Conservation (phyloP, 2,888 invertebrate genomes). For the Meloe dianella region DNA sequence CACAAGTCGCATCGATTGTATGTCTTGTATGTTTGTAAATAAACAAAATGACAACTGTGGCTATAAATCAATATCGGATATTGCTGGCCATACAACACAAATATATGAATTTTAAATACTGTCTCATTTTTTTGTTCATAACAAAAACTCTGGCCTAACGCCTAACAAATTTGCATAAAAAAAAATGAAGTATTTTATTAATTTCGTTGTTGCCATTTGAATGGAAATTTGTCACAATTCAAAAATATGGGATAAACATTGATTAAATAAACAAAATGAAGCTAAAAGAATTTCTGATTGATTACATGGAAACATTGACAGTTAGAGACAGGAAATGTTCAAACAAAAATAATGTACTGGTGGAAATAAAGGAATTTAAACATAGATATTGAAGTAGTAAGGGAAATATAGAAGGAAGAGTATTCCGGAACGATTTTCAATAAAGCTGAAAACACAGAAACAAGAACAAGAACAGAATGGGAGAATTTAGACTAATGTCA, state of each 20-base stretch:
- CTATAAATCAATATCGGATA: slow-evolving; percentile 4
- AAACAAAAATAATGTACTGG: neutral
- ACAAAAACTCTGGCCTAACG: neutral
- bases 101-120: neutral
- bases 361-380: neutral
- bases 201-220: neutral
- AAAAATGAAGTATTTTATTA: neutral
- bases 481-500: too few relatives aligned
- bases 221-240: neutral
- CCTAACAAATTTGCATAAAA: neutral
- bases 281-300: neutral
- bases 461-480: neutral
- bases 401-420: neutral
- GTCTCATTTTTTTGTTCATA: neutral
- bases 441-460: neutral
- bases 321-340: neutral
- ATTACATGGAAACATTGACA: neutral
- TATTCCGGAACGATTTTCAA: neutral
- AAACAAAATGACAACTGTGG: neutral
- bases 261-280: neutral
- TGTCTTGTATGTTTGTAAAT: neutral
- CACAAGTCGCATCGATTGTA: neutral
- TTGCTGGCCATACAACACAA: neutral
- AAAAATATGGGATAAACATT: neutral
- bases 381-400: neutral